Conservation (phyloP, 2,797 vertebrate species). For the Malacoraja senta region DNA sequence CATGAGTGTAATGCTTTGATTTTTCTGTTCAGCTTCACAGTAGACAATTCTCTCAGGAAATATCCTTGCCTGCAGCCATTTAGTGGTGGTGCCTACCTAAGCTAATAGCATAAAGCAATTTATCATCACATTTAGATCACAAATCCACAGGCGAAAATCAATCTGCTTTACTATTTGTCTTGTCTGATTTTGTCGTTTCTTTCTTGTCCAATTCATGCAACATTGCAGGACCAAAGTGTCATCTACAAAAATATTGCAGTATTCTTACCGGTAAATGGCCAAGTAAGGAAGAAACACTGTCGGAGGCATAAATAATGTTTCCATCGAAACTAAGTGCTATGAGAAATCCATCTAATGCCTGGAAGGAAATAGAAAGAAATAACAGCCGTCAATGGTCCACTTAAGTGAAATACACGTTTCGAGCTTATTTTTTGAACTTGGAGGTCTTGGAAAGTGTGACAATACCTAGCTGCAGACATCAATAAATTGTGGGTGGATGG, state of each 20-base stretch:
- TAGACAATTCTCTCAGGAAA: neutral
- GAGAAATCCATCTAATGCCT: constrained; percentile 86
- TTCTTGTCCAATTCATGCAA: neutral
- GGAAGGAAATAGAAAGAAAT: constrained; percentile 42
- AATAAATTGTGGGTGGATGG: neutral
- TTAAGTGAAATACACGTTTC: neutral
- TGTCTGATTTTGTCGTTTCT: neutral
- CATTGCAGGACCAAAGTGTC: neutral
- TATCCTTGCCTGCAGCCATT: neutral
- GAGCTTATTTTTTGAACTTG: neutral
- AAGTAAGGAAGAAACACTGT: constrained; percentile 78
- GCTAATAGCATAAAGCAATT: neutral
- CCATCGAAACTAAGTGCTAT: constrained; percentile 81
- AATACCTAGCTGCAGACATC: neutral
- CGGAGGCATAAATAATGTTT: constrained; percentile 81
- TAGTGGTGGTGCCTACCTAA: neutral
- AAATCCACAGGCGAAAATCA: neutral
- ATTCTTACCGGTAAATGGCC: constrained; percentile 87
- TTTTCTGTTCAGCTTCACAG: neutral
- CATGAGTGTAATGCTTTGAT: neutral
- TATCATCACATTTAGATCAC: neutral
- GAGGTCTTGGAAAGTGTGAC: neutral
- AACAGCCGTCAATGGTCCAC: neutral
- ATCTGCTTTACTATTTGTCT: neutral
- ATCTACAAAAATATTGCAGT: neutral